Evolutionary conservation across 2,113 vertebrate genomes (phyloP), one percentile per base, ranked within the genome.

Genomic region (Semicossyphus pulcher): DNA sequence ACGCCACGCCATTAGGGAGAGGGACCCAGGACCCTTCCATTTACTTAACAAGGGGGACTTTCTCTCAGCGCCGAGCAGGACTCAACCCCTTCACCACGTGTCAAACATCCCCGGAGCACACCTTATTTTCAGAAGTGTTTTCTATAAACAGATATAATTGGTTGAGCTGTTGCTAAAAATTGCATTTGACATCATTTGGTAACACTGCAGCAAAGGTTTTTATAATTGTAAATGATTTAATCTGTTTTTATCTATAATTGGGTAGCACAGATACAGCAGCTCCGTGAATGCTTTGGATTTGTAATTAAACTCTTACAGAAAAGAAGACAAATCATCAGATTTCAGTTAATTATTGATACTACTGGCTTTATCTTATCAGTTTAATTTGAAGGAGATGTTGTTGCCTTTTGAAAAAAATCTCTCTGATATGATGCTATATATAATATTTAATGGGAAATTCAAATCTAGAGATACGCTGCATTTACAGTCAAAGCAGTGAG

Each of bases 31-130:
- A 80, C 68, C 77, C 71, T 64, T 76, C 80, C 60, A 79, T 86
- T 89, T 83, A 77, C 60, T 78, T 86, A 91, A 89, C 83, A 90
- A 89, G 86, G 60, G 65, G 56, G 42, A 85, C 74, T 78, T 84
- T 88, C 78, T 76, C 54, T 78, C 41, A 68, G 41, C 20, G 15
- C 59, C 57, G 70, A 82, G 74, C 68, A 41, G 71, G 59, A 78
- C 60, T 80, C 70, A 71, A 83, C 70, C 73, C n/a, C 64, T 83
- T 42, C 48, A 76, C 68, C 60, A 68, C 26, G 54, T 74, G 54
- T 52, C 48, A 74, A 62, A 68, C 56, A 67, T 87, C 80, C 73
- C 68, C 20, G 45, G 60, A 85, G 45, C 37, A 37, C 63, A 78
- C 15, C 60, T 68, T 75, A n/a, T 44, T 73, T 60, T 31, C 45